Base-by-base conservation (phyloP, 1,140 invertebrate genomes). In the Heliconius congener region DNA sequence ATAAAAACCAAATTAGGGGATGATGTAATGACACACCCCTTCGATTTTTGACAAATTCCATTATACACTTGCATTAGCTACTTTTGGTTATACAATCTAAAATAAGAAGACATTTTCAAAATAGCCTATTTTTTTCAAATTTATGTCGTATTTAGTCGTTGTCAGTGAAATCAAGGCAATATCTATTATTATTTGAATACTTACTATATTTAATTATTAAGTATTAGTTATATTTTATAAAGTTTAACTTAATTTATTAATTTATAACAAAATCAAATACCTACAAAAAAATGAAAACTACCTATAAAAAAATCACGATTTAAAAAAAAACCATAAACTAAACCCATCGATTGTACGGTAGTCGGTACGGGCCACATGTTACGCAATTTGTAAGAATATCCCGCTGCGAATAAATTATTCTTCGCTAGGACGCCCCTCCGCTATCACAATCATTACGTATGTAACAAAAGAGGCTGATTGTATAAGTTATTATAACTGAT, bases 21-120 rank as follows among this genome's bases (percentile, higher is more conserved):
- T 93, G 91, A 92, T 86, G 90, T 87, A 91, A 91, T 85, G 87
- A 81, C 87, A 89, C 91, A 94, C 92, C 91, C 92, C 91, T 91
- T 91, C 90, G 90, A 93, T 94, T 93, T 89, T 86, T 88, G 91
- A 91, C 92, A 92, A 90, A 93, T 93, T 93, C 92, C 90, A 93
- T 93, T 93, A 93, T 91, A 90, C 85, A 84, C 80, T 91, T 85
- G 86, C 88, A 87, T 93, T 90, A 91, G 82, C 84, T 85, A 82
- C 83, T 91, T 86, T 66, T 11, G 27, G 60, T 66, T 66, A 30
- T 66, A 66, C 27, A 66, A 66, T 66, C 8, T 11, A 30, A 30
- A 27, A 66, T 30, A 30, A 66, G 13, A 23, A 11, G 60, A 46
- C 13, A 52, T 19, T 52, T 52, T 19, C 1, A 8, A 18, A 52